Evolutionary conservation across 2,113 vertebrate species (phyloP), one percentile per base, ranked within the genome.

Genomic region (Speoplatyrhinus poulsoni): DNA sequence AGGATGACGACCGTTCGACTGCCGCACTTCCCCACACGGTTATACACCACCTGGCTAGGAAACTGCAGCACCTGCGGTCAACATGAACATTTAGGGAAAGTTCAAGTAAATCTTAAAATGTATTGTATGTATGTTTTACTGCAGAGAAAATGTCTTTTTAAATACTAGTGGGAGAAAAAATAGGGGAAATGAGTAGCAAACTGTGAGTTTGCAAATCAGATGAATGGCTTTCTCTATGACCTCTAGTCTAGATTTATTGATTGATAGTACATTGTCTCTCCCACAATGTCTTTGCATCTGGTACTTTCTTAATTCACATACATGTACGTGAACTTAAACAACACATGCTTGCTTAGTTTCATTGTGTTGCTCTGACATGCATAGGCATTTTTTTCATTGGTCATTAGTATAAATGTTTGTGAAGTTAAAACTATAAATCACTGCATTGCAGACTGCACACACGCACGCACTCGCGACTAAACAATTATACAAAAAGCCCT

Each of bases 31-130:
- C 98, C 98, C 58, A 99, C 98, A 61, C 97, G 94, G 91, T 99
- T 99, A 84, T 98, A 99, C n/a, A 99, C 93, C 91, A 99, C 96
- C 91, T 99, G 96, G 88, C 96, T 97, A 60, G 98, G 98, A 81
- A 99, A 99, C 3, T 94, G 96, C 62, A 98, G 95, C 72, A 93
- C 94, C 98, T 99, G 87, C 9, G 69, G 72, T 53, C 47, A 65
- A 62, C 58, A 73, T 16, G 54, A 9, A 66, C 32, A 65, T 5
- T 41, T 41, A 41, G 36, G 36, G 36, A 41, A 41, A 41, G 36
- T 41, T 8, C 4, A 41, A 41, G 36, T 41, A 41, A 41, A 41
- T 5, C 36, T 41, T 41, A 41, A 41, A 41, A 5, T 41, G 26
- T n/a, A 52, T 52, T n/a, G 50, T 52, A 13, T 52, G 50, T 52